These are phyloP conservation scores for Drosophila pallidifrons DNA, from an alignment of 1,140 invertebrate species.

Conservation along the genomic window DNA sequence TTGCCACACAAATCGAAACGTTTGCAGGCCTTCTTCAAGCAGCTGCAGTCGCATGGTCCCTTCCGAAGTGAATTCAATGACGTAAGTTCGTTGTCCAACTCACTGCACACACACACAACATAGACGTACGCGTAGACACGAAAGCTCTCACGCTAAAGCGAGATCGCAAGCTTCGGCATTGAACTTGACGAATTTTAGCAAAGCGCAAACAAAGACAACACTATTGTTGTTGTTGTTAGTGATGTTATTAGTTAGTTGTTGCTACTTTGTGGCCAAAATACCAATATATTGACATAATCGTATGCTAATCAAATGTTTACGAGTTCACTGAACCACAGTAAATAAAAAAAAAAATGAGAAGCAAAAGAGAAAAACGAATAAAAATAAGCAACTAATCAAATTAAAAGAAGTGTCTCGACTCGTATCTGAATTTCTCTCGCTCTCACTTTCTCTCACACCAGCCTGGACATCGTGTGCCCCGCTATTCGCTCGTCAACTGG, in stretches of 20 bases:
- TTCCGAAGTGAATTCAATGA: constrained; percentile 88
- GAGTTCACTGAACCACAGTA: constrained; percentile 50
- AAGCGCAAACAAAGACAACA: constrained; percentile 22
- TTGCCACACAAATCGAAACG: constrained; percentile 85
- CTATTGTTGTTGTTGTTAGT: constrained; percentile 1
- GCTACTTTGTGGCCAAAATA: background rate
- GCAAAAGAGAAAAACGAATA: background rate
- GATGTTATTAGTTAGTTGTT: background rate
- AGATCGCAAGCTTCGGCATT: constrained; percentile 46
- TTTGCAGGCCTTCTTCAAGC: constrained; percentile 86
- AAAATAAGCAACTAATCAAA: too few species aligned
- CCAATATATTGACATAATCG: constrained; percentile 47
- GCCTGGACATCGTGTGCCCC: constrained; percentile 89
- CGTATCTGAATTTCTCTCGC: background rate
- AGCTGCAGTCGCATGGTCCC: constrained; percentile 88
- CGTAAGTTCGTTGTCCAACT: constrained; percentile 85
- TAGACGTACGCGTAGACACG: background rate
- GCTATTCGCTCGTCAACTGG: constrained; percentile 88
- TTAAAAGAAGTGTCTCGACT: background rate
- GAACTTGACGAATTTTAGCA: constrained; percentile 63
- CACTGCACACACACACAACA: constrained; percentile 16
- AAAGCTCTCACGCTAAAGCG: background rate
- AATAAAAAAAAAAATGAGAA: background rate
- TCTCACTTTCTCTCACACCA: constrained; percentile 57
- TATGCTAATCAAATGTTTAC: constrained; percentile 55